These are phyloP conservation scores for Bactericera cockerelli DNA, from an alignment of 1,140 invertebrate species.

Conservation along the genomic window DNA sequence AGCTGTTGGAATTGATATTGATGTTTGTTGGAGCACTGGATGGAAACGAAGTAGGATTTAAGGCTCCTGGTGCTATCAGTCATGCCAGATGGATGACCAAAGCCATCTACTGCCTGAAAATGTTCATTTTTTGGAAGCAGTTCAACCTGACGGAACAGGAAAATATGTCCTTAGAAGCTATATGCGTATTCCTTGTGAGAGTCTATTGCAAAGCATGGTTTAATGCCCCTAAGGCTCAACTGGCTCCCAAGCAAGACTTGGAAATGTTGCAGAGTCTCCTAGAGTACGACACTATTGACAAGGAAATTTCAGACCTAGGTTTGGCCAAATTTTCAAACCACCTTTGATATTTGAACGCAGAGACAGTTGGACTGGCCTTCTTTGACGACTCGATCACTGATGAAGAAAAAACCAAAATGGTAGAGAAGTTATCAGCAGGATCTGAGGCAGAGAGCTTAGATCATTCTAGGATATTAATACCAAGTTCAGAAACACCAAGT, in stretches of 20 bases:
- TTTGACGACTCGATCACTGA: conserved; percentile 13
- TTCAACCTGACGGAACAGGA: conserved; percentile 23
- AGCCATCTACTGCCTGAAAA: conserved; percentile 22
- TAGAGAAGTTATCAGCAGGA: background rate
- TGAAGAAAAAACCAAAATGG: background rate
- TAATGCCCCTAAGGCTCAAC: conserved; percentile 18
- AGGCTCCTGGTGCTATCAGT: conserved; percentile 22
- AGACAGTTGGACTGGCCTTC: conserved; percentile 17
- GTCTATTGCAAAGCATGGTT: conserved; percentile 25
- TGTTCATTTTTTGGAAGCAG: conserved; percentile 19
- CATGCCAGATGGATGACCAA: conserved; percentile 22
- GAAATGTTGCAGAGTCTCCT: too few species aligned
- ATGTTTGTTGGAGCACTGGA: conserved; percentile 28
- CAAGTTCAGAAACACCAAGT: background rate
- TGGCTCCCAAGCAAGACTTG: conserved; percentile 22
- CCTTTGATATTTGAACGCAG: too few species aligned
- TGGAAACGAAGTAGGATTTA: conserved; percentile 24
- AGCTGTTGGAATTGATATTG: conserved; percentile 28
- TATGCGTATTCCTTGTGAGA: conserved; percentile 23
- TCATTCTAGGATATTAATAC: background rate
- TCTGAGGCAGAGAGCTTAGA: conserved; percentile 4
- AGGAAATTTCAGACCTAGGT: conserved; percentile 18
- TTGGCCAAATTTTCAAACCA: too few species aligned
- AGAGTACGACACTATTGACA: conserved; percentile 18
- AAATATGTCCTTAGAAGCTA: conserved; percentile 20